Conservation (phyloP, 2,113 vertebrate species). For the Dipodomys stephensi region DNA sequence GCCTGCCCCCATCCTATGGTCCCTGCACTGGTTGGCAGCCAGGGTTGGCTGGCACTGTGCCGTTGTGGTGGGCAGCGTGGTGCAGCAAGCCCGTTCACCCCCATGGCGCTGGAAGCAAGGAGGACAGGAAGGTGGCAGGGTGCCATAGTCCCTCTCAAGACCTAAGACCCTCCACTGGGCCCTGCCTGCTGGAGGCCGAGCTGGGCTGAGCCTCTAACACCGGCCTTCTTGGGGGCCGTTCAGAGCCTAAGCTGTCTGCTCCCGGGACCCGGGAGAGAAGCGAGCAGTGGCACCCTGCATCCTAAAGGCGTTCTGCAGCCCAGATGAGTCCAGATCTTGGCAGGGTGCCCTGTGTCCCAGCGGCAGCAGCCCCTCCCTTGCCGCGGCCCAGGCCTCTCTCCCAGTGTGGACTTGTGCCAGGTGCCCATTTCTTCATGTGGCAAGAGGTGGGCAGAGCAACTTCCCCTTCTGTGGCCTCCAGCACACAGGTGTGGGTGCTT, state of each 20-base stretch:
- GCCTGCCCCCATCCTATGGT: no score
- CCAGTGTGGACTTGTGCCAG: background rate
- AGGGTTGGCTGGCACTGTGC: background rate
- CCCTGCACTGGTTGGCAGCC: no score
- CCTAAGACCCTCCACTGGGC: background rate
- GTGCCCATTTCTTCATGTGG: rapidly evolving
- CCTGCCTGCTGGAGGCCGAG: background rate
- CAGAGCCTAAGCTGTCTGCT: no score
- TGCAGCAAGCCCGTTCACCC: background rate
- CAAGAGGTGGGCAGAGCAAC: background rate
- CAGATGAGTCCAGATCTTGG: rapidly evolving
- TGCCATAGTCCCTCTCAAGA: background rate
- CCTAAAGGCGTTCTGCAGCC: no score
- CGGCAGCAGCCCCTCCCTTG: no score
- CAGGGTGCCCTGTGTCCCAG: background rate
- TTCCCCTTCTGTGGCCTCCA: background rate
- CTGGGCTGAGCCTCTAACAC: background rate
- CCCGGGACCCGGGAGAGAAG: no score
- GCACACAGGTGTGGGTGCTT: background rate
- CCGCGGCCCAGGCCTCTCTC: no score
- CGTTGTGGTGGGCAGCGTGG: rapidly evolving
- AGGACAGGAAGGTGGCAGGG: background rate
- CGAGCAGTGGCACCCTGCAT: no score
- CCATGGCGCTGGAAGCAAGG: no score
- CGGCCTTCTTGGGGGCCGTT: background rate